Conservation (phyloP, 2,113 vertebrate genomes). For the Polypterus senegalus region DNA sequence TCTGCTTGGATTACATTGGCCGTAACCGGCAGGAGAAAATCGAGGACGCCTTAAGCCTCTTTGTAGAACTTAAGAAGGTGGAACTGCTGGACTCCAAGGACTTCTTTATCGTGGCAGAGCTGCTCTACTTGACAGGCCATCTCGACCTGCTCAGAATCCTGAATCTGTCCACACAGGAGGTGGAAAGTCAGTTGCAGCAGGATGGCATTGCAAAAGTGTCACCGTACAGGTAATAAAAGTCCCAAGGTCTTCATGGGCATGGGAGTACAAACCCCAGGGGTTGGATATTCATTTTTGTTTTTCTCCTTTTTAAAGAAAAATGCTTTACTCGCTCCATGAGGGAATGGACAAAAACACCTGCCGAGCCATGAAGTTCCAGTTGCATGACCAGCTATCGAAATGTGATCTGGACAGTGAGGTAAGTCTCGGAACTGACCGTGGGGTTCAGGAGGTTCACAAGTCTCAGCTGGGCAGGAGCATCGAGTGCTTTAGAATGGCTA, state of each 20-base stretch:
- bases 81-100: slow-evolving; percentile 16
- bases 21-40: slow-evolving; percentile 32
- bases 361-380: slow-evolving; percentile 30
- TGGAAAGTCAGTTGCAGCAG: slow-evolving; percentile 26
- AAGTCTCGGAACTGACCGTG: not conserved
- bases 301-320: slow-evolving; percentile 24
- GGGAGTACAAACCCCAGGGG: too few species aligned
- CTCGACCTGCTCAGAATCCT: slow-evolving; percentile 31
- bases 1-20: slow-evolving; percentile 33
- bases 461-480: too few species aligned
- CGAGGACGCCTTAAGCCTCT: slow-evolving; percentile 27
- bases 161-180: slow-evolving; percentile 19
- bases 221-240: slow-evolving; percentile 34
- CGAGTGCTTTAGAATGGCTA: too few species aligned
- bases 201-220: slow-evolving; percentile 28
- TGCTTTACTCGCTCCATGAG: slow-evolving; percentile 44
- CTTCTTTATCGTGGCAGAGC: slow-evolving; percentile 40
- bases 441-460: too few species aligned
- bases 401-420: slow-evolving; percentile 26
- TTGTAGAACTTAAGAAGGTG: slow-evolving; percentile 29
- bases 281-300: not conserved
- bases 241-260: too few species aligned
- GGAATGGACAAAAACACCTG: slow-evolving; percentile 21
- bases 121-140: slow-evolving; percentile 33
- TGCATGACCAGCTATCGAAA: slow-evolving; percentile 29